Conservation (phyloP, 92 coral and sea anemone species). For the Actinostola sp. region DNA sequence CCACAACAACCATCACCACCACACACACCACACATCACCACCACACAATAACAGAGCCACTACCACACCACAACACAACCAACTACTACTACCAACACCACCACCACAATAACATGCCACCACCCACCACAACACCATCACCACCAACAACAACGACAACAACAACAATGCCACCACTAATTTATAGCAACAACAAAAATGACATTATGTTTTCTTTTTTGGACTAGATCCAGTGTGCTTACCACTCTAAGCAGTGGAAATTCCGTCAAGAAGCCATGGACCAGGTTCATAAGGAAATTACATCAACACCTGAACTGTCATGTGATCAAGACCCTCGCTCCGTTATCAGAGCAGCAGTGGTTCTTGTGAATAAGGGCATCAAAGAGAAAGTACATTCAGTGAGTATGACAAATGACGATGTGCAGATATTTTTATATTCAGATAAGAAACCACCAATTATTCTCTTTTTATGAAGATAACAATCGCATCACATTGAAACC, state of each 20-base stretch:
- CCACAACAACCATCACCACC: too few relatives aligned
- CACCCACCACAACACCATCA: too few relatives aligned
- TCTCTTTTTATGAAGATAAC: not conserved
- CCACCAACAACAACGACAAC: too few relatives aligned
- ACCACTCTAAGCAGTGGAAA: conserved; percentile 96
- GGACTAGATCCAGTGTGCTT: conserved; percentile 87
- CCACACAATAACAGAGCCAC: too few relatives aligned
- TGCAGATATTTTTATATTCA: too few relatives aligned
- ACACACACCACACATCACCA: too few relatives aligned
- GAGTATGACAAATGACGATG: conserved; percentile 14
- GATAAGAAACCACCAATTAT: too few relatives aligned
- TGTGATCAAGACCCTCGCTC: conserved; percentile 80
- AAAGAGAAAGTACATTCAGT: conserved; percentile 93
- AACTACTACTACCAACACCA: too few relatives aligned
- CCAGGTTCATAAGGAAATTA: conserved; percentile 70
- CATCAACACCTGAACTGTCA: conserved; percentile 71
- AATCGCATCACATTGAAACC: too few relatives aligned
- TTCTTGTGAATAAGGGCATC: conserved; percentile 88
- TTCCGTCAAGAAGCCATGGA: conserved; percentile 96
- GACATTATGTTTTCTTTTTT: not conserved
- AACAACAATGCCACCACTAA: not conserved
- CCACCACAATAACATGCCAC: too few relatives aligned
- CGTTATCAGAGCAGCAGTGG: conserved; percentile 78
- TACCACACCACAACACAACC: too few relatives aligned
- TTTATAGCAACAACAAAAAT: too few relatives aligned